Conservation (phyloP, 2,888 invertebrate genomes). For the Apoderus coryli region DNA sequence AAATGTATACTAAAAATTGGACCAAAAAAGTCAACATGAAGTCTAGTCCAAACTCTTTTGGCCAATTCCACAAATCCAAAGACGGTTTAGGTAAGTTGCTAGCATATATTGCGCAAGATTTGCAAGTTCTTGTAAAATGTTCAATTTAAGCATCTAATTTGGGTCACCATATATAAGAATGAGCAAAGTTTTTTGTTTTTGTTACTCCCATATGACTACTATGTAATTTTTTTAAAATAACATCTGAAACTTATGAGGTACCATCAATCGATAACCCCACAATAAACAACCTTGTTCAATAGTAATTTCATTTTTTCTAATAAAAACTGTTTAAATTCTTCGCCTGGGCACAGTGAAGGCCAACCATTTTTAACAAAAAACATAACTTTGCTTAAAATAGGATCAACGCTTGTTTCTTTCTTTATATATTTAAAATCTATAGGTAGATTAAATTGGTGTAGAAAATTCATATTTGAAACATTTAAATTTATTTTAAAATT, state of each 20-base stretch:
- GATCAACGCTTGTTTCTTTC: slow-evolving; percentile 9
- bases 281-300: slow-evolving; percentile 8
- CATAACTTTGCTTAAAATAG: slow-evolving; percentile 10
- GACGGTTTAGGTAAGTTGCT: neutral
- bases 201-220: slow-evolving; percentile 9
- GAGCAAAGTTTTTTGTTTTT: slow-evolving; percentile 24
- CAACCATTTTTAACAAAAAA: slow-evolving; percentile 11
- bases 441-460: slow-evolving; percentile 8
- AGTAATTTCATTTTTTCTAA: slow-evolving; percentile 8
- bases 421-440: slow-evolving; percentile 9
- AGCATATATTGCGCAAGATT: slow-evolving; percentile 5
- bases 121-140: neutral
- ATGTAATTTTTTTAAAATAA: slow-evolving; percentile 11
- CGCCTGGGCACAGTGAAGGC: slow-evolving; percentile 5
- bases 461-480: slow-evolving; percentile 10
- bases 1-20: slow-evolving; percentile 1
- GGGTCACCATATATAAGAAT: slow-evolving; percentile 7
- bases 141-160: slow-evolving; percentile 5
- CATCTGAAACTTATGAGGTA: slow-evolving; percentile 8
- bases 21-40: slow-evolving; percentile 12
- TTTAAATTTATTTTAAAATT: neutral
- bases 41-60: slow-evolving; percentile 9
- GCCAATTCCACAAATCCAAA: slow-evolving; percentile 9
- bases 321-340: slow-evolving; percentile 10
- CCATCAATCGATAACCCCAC: slow-evolving; percentile 10